Conservation (phyloP, 2,113 vertebrate genomes). For the Sitta europaea region DNA sequence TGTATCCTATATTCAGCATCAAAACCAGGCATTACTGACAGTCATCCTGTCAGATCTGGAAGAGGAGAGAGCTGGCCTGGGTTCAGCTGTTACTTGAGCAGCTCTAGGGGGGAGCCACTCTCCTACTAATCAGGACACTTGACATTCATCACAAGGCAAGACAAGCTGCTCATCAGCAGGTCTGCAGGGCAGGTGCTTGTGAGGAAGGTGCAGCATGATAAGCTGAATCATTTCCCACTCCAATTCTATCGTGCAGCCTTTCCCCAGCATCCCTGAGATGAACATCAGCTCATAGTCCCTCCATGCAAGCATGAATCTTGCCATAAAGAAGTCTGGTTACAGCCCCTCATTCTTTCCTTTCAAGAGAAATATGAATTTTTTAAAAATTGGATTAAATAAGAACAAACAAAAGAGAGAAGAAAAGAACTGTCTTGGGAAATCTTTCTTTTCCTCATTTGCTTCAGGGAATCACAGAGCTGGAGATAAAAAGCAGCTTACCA, state of each 20-base stretch:
- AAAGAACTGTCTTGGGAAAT: constrained; percentile 22
- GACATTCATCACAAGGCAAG: neutral
- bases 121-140: neutral
- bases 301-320: neutral
- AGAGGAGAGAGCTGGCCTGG: neutral
- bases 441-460: constrained; percentile 1
- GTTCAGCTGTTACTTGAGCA: neutral
- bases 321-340: neutral
- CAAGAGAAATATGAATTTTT: neutral
- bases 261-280: neutral
- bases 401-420: neutral
- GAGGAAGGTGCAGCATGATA: neutral
- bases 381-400: neutral
- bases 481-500: constrained; percentile 41
- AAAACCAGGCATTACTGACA: neutral
- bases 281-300: neutral
- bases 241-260: neutral
- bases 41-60: neutral
- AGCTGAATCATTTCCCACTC: neutral
- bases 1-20: neutral
- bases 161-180: neutral
- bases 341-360: neutral
- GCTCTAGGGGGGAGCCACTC: neutral
- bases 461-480: neutral
- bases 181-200: neutral